phyloP scores from a whole-genome alignment of 2,888 invertebrate genomes.

The Phrixothrix hirtus region DNA sequence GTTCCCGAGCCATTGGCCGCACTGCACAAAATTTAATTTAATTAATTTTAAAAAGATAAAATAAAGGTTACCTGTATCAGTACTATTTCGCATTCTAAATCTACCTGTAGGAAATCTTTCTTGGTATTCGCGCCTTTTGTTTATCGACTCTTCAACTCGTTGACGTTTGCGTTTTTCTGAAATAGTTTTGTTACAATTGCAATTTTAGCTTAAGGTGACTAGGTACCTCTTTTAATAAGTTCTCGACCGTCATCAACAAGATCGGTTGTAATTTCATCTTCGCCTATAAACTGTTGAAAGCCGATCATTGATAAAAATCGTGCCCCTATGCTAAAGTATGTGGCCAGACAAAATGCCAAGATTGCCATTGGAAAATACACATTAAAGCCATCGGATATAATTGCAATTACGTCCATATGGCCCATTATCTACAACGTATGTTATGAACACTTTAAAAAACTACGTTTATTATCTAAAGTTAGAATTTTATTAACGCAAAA shows the following conservation, averaged over 20 bases:
- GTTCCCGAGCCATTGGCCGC: conserved; percentile 59
- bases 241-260: conserved; percentile 92
- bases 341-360: conserved; percentile 87
- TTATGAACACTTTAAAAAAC: too few relatives aligned
- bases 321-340: conserved; percentile 92
- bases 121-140: conserved; percentile 73
- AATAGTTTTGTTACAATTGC: conserved; percentile 8
- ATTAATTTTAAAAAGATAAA: background rate
- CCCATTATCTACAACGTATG: conserved; percentile 99
- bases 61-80: conserved; percentile 55
- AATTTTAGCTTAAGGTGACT: background rate
- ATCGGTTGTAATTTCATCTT: conserved; percentile 91
- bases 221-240: conserved; percentile 82
- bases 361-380: conserved; percentile 99
- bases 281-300: conserved; percentile 95
- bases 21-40: conserved; percentile 46
- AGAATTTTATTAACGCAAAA: too few relatives aligned
- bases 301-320: conserved; percentile 88
- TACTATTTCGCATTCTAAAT: conserved; percentile 55
- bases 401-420: conserved; percentile 97
- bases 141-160: conserved; percentile 77
- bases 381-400: conserved; percentile 97
- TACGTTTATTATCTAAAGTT: too few relatives aligned
- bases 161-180: conserved; percentile 80
- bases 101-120: conserved; percentile 64